These are phyloP conservation scores for Gymnoscopelus microlampas DNA, from an alignment of 2,797 vertebrate genomes.

Conservation along the genomic window DNA sequence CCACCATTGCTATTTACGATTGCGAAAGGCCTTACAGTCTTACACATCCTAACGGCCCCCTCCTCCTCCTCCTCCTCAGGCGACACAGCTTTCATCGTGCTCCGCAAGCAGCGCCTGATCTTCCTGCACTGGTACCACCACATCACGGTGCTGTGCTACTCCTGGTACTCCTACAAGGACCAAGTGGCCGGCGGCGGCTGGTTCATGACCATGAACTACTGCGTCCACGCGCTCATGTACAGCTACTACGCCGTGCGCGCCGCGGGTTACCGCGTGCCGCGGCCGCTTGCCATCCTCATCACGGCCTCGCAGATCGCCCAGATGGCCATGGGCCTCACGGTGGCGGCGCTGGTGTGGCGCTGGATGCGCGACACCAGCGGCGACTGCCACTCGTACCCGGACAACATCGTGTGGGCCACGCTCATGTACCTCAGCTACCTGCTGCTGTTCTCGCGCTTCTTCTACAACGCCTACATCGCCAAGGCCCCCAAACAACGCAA, in stretches of 20 bases:
- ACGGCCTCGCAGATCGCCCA: slow-evolving; percentile 85
- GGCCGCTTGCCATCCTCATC: slow-evolving; percentile 76
- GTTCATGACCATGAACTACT: slow-evolving; percentile 88
- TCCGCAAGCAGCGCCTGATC: slow-evolving; percentile 87
- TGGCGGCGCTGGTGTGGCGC: slow-evolving; percentile 71
- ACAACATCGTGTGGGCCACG: slow-evolving; percentile 76
- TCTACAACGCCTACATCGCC: slow-evolving; percentile 80
- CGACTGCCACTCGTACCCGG: slow-evolving; percentile 64
- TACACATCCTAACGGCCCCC: no score
- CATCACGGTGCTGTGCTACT: slow-evolving; percentile 85
- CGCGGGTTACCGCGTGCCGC: slow-evolving; percentile 70
- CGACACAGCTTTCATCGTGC: slow-evolving; percentile 86
- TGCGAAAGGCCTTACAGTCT: no score
- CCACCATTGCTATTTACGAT: no score
- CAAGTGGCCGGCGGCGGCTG: slow-evolving; percentile 81
- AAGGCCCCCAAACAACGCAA: not conserved
- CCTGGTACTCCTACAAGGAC: slow-evolving; percentile 84
- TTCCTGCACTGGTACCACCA: slow-evolving; percentile 93
- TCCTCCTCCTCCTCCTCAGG: slow-evolving; percentile 65
- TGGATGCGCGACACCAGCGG: slow-evolving; percentile 74
- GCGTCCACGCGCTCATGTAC: slow-evolving; percentile 86
- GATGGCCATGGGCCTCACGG: slow-evolving; percentile 80
- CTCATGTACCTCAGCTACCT: slow-evolving; percentile 86
- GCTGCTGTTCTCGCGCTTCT: slow-evolving; percentile 85
- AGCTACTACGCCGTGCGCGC: slow-evolving; percentile 84